Evolutionary conservation across 1,140 invertebrate genomes (phyloP).

Genomic region (Drosophila grimshawi): DNA sequence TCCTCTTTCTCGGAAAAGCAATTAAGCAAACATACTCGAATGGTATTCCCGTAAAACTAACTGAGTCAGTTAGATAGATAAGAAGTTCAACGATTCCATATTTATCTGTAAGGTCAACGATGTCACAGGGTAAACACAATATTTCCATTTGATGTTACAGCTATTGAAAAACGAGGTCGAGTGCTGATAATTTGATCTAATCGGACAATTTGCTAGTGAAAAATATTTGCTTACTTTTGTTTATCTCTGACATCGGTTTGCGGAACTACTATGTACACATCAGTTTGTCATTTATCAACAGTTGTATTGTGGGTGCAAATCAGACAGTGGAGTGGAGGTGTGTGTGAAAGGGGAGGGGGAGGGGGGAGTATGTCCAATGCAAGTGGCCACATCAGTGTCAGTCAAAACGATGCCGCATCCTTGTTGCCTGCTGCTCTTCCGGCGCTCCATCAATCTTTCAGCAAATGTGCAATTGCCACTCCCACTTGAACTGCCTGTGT

Average conservation of each 20-base stretch:
- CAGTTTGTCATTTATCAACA: slow-evolving; percentile 61
- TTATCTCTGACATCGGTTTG: slow-evolving; percentile 58
- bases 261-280: slow-evolving; percentile 58
- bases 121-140: slow-evolving; percentile 40
- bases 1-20: slow-evolving; percentile 5
- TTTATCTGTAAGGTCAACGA: slow-evolving; percentile 21
- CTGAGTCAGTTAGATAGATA: slow-evolving; percentile 19
- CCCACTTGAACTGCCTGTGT: slow-evolving; percentile 28
- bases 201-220: slow-evolving; percentile 55
- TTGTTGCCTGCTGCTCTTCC: slow-evolving; percentile 56
- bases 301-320: slow-evolving; percentile 39
- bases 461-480: slow-evolving; percentile 33
- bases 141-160: slow-evolving; percentile 69
- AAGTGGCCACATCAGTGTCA: slow-evolving; percentile 59
- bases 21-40: slow-evolving; percentile 10
- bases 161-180: slow-evolving; percentile 44
- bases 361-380: slow-evolving; percentile 1
- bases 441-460: slow-evolving; percentile 71
- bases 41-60: slow-evolving; percentile 12
- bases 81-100: neutral
- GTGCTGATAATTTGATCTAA: slow-evolving; percentile 70
- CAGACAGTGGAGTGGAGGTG: neutral
- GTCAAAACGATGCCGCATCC: slow-evolving; percentile 55
- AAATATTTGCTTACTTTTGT: slow-evolving; percentile 54
- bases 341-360: neutral